Evolutionary conservation across 2,113 vertebrate genomes (phyloP).

Genomic region (Cavia aperea): DNA sequence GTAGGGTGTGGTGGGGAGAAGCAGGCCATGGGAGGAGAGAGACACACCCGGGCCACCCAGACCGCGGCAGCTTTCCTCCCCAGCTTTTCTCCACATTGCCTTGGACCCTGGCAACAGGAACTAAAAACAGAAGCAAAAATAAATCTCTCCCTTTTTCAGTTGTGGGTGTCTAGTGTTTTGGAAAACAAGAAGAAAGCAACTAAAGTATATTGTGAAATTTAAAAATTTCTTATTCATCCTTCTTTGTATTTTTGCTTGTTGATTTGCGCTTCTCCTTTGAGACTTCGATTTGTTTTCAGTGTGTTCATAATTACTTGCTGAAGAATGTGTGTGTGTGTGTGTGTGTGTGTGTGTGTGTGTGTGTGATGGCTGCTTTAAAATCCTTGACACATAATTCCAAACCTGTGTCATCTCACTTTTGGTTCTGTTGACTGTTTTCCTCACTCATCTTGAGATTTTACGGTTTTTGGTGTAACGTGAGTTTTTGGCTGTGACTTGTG

Average conservation of each 20-base stretch:
- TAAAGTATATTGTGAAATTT: not conserved
- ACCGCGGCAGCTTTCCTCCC: not conserved
- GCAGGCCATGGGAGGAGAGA: not conserved
- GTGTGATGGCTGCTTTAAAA: not conserved
- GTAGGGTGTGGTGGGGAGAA: not conserved
- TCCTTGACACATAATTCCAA: not conserved
- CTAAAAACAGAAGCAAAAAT: not conserved
- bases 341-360: not conserved
- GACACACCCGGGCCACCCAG: too few species aligned
- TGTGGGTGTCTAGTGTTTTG: not conserved
- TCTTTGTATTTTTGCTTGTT: not conserved
- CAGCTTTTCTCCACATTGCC: not conserved
- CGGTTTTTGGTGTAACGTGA: not conserved
- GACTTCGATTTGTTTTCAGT: not conserved
- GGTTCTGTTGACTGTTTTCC: not conserved
- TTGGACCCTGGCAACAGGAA: not conserved
- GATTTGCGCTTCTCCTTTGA: not conserved
- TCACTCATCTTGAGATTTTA: not conserved
- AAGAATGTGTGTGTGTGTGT: not conserved
- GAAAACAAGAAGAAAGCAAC: not conserved
- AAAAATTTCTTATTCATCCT: not conserved
- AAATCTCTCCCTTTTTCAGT: not conserved
- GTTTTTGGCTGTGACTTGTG: not conserved
- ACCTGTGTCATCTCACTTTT: not conserved
- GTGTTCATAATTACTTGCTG: not conserved